Evolutionary conservation across 2,888 invertebrate species (phyloP).

Genomic region (Diarsia brunnea): DNA sequence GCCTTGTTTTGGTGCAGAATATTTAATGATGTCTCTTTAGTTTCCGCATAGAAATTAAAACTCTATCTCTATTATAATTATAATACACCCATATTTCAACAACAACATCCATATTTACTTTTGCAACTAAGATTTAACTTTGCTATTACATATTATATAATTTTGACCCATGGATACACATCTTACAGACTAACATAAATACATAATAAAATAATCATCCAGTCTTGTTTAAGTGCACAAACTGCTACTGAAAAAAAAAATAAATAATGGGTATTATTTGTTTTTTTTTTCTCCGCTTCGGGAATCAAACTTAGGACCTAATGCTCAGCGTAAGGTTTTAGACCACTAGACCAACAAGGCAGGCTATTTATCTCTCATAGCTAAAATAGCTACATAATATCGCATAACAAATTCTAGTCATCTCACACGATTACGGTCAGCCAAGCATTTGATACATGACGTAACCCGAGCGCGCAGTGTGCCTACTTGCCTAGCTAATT

Average conservation of each 20-base stretch:
- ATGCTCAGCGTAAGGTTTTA: background rate
- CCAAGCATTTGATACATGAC: constrained; percentile 38
- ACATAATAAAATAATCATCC: no score
- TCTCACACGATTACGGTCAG: constrained; percentile 37
- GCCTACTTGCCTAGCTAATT: constrained; percentile 34
- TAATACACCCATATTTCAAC: background rate
- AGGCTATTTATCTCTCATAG: background rate
- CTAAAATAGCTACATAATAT: background rate
- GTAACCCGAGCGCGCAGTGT: constrained; percentile 36
- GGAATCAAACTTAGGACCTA: background rate
- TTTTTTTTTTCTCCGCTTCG: no score
- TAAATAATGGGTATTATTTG: no score
- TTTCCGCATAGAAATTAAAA: background rate
- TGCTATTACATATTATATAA: no score
- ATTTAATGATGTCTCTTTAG: constrained; percentile 5
- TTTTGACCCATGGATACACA: no score
- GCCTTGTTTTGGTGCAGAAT: constrained; percentile 16
- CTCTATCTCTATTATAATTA: background rate
- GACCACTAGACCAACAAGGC: background rate
- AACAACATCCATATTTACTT: no score
- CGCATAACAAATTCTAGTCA: constrained; percentile 4
- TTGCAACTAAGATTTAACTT: no score
- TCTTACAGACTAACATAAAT: no score
- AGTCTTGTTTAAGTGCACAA: background rate
- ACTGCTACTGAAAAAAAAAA: background rate